phyloP scores from a whole-genome alignment of 2,797 vertebrate species.

The Tauraco hartlaubi region DNA sequence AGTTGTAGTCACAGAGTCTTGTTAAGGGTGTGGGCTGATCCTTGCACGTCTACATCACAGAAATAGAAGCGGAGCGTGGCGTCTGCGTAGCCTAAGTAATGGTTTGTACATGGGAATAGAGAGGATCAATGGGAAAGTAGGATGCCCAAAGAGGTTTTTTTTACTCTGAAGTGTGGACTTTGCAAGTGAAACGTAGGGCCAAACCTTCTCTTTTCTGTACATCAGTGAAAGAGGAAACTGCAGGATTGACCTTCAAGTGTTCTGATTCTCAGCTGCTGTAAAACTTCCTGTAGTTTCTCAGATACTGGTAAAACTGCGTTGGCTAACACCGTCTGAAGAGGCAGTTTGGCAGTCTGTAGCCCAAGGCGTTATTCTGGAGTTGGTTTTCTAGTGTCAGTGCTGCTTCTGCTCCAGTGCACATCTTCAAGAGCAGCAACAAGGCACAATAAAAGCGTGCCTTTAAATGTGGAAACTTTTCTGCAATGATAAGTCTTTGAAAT shows the following conservation, averaged over 20 bases:
- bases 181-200: neutral
- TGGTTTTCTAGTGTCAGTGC: neutral
- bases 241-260: neutral
- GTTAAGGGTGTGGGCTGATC: neutral
- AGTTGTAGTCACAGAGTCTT: neutral
- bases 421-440: neutral
- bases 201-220: neutral
- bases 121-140: no score
- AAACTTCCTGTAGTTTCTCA: no score
- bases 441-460: neutral
- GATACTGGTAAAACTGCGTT: neutral
- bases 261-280: neutral
- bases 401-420: neutral
- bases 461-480: rapidly evolving
- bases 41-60: rapidly evolving
- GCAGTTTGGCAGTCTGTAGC: neutral
- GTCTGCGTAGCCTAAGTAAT: rapidly evolving
- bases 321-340: neutral
- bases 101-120: neutral
- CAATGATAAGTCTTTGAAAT: neutral
- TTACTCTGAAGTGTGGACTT: neutral
- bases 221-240: neutral
- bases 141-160: neutral
- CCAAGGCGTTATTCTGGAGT: rapidly evolving
- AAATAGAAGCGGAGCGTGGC: rapidly evolving